phyloP scores from a whole-genome alignment of 2,113 vertebrate genomes.

The Proterorhinus semilunaris region DNA sequence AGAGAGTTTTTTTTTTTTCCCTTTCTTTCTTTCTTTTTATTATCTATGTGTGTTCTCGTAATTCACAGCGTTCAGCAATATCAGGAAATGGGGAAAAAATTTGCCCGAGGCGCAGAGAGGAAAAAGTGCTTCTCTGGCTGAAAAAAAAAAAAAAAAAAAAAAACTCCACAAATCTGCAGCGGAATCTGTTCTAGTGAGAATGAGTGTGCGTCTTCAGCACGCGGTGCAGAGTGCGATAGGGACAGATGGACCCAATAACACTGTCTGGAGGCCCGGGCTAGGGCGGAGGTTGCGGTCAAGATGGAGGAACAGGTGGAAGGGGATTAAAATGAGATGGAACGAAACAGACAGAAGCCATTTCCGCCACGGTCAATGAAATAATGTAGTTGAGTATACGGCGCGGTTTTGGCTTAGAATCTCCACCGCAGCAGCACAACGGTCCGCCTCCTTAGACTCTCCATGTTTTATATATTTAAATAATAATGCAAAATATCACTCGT shows the following conservation, averaged over 20 bases:
- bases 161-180: constrained; percentile 3
- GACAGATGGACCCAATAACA: neutral
- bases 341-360: neutral
- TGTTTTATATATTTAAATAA: too few species aligned
- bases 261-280: constrained; percentile 6
- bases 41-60: constrained; percentile 19
- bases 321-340: neutral
- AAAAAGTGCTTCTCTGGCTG: constrained; percentile 23
- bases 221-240: constrained; percentile 11
- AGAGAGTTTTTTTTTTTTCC: neutral
- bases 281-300: neutral
- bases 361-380: too few species aligned
- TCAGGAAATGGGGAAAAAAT: constrained; percentile 14
- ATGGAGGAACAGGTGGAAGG: constrained; percentile 6
- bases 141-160: too few species aligned
- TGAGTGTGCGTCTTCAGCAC: constrained; percentile 45
- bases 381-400: too few species aligned
- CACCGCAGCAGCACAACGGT: too few species aligned
- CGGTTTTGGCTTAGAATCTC: too few species aligned
- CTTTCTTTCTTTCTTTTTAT: too few species aligned
- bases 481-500: too few species aligned
- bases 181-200: constrained; percentile 10
- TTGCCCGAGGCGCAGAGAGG: constrained; percentile 24
- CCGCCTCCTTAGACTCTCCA: too few species aligned
- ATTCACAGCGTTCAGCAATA: constrained; percentile 25